Conservation (phyloP, 2,797 vertebrate species). For the Pantherophis vulpinus region DNA sequence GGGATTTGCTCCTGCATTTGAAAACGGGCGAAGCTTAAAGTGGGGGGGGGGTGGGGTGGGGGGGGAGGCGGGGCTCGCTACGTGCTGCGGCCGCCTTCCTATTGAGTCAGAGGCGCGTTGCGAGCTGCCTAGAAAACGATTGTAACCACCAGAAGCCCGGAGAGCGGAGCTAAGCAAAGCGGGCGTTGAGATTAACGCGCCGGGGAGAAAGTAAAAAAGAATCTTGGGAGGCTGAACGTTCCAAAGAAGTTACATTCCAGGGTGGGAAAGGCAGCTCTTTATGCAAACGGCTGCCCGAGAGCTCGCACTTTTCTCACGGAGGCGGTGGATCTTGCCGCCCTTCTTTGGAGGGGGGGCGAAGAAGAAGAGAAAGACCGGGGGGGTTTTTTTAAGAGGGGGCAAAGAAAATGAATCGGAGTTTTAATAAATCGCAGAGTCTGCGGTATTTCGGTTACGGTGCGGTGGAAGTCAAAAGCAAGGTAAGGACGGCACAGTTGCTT, state of each 20-base stretch:
- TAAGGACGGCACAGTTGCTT: constrained; percentile 65
- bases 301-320: constrained; percentile 25
- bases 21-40: neutral
- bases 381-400: constrained; percentile 41
- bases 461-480: constrained; percentile 98
- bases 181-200: constrained; percentile 29
- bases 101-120: constrained; percentile 56
- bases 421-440: constrained; percentile 89
- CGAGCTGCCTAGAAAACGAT: constrained; percentile 43
- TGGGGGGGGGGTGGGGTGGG: neutral
- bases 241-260: constrained; percentile 15
- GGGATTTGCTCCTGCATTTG: neutral
- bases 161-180: constrained; percentile 1
- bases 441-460: constrained; percentile 83
- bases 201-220: constrained; percentile 28
- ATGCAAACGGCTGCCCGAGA: neutral
- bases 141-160: constrained; percentile 8
- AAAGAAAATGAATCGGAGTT: constrained; percentile 91
- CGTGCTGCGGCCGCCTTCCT: constrained; percentile 41
- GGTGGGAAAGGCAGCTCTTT: constrained; percentile 21
- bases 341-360: constrained; percentile 32
- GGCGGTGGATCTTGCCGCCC: constrained; percentile 43
- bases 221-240: constrained; percentile 24
- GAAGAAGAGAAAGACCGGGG: neutral
- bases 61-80: neutral